Percentiles rank a stretch among this genome's conserved stretches.
Evolutionary conservation across 2,797 vertebrate genomes (phyloP).

Genomic region (Aeoliscus strigatus): DNA sequence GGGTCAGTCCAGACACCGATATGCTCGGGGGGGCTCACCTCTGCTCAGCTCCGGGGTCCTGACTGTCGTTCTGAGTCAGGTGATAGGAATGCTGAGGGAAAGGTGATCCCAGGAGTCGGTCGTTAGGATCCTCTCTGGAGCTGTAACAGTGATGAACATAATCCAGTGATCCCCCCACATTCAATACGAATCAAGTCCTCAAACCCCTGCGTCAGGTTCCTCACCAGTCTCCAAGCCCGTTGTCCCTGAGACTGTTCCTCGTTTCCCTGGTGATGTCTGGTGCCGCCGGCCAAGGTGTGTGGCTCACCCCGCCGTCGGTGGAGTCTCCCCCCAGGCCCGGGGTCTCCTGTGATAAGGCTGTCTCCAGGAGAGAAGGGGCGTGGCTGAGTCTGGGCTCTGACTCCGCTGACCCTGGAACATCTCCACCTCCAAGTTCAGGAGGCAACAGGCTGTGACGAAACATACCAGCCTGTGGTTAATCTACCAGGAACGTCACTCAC

Average conservation of each 20-base stretch:
- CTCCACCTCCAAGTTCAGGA: constrained; percentile 78
- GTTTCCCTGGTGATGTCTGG: constrained; percentile 98
- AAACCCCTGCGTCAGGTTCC: constrained; percentile 1
- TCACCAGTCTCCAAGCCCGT: constrained; percentile 88
- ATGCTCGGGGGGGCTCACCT: too few relatives aligned
- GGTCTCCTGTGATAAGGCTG: constrained; percentile 85
- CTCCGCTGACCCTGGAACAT: constrained; percentile 44
- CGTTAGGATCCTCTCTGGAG: constrained; percentile 87
- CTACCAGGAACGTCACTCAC: too few relatives aligned
- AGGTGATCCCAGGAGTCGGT: constrained; percentile 85
- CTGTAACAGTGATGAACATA: constrained; percentile 53
- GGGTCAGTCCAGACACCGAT: too few relatives aligned
- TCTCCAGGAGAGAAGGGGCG: constrained; percentile 86
- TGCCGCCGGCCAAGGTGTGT: constrained; percentile 90
- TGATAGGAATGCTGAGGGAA: constrained; percentile 88
- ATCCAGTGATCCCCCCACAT: too few relatives aligned
- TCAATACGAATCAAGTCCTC: too few relatives aligned
- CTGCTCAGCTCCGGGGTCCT: constrained; percentile 87
- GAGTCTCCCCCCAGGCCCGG: constrained; percentile 52
- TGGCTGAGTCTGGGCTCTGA: constrained; percentile 79
- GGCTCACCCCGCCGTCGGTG: constrained; percentile 71
- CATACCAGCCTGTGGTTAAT: neutral
- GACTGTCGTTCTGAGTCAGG: constrained; percentile 86
- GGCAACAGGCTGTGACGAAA: constrained; percentile 70
- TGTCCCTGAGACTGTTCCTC: constrained; percentile 88